A percentile compares a stretch with the other conserved stretches of the same genome.
Evolutionary conservation across 2,888 invertebrate genomes (phyloP).

Genomic region (Neoaliturus tenellus): DNA sequence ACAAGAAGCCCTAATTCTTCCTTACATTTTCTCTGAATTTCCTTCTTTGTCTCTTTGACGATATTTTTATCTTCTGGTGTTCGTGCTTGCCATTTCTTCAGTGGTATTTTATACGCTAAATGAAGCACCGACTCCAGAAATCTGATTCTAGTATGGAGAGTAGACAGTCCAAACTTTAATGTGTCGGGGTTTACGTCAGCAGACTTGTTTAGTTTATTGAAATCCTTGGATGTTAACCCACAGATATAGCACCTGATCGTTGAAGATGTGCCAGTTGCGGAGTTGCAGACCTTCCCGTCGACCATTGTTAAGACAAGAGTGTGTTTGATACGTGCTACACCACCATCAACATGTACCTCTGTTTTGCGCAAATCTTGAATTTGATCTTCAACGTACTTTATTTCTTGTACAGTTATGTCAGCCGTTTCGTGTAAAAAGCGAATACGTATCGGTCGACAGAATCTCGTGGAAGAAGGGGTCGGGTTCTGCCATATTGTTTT

Average conservation of each 20-base stretch:
- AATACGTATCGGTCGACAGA: neutral
- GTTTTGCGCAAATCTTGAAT: too few relatives aligned
- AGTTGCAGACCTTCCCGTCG: constrained; percentile 59
- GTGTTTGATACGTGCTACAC: too few relatives aligned
- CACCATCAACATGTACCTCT: too few relatives aligned
- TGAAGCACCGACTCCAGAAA: constrained; percentile 53
- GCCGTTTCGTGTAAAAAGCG: too few relatives aligned
- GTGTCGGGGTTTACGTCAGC: neutral
- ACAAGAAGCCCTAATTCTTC: constrained; percentile 49
- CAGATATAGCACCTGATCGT: constrained; percentile 51
- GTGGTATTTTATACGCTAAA: constrained; percentile 44
- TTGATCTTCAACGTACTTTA: too few relatives aligned
- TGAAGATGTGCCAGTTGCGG: constrained; percentile 28
- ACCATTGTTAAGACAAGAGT: constrained; percentile 49
- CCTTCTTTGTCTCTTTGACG: constrained; percentile 1
- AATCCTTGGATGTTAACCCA: constrained; percentile 12
- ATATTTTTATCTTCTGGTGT: constrained; percentile 2
- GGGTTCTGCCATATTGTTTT: neutral
- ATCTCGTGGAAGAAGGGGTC: neutral
- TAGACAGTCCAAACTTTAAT: constrained; percentile 53
- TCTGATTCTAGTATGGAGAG: constrained; percentile 54
- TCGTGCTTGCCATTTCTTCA: neutral
- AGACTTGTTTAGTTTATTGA: constrained; percentile 20
- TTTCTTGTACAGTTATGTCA: too few relatives aligned
- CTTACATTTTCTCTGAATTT: constrained; percentile 39